A percentile compares a stretch with the other conserved stretches of the same genome.
phyloP scores from a whole-genome alignment of 1,140 invertebrate genomes.

The Euwallacea similis region DNA sequence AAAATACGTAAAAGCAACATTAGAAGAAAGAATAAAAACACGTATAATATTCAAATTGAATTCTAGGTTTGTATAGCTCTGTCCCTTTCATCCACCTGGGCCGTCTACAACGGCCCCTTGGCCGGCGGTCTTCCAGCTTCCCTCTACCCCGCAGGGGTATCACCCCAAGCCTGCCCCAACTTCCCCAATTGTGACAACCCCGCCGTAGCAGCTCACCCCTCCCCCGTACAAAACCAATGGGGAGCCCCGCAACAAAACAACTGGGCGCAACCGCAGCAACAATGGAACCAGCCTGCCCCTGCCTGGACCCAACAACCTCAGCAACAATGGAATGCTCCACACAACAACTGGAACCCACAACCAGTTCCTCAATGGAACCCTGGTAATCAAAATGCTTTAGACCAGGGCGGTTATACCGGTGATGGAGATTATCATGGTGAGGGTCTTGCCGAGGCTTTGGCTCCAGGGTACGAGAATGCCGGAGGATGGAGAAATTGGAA shows the following conservation, averaged over 20 bases:
- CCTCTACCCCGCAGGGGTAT: conserved; percentile 53
- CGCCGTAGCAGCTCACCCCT: conserved; percentile 48
- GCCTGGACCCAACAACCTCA: conserved; percentile 37
- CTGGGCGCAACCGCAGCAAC: conserved; percentile 34
- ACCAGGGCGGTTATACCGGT: conserved; percentile 51
- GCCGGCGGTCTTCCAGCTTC: conserved; percentile 51
- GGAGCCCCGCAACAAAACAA: conserved; percentile 36
- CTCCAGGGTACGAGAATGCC: conserved; percentile 39
- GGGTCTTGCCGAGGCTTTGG: conserved; percentile 56
- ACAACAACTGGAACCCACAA: conserved; percentile 34
- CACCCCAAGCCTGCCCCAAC: conserved; percentile 54
- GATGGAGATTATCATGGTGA: conserved; percentile 56
- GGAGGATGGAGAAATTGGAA: conserved; percentile 34
- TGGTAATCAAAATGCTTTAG: conserved; percentile 45
- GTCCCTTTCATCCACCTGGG: conserved; percentile 44
- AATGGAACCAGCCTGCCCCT: conserved; percentile 30
- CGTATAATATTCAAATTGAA: background rate
- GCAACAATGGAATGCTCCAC: conserved; percentile 35
- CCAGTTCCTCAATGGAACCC: conserved; percentile 39
- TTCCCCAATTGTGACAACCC: conserved; percentile 54
- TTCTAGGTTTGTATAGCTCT: conserved; percentile 51
- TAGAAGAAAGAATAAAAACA: too few species aligned
- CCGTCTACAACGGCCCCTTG: conserved; percentile 50
- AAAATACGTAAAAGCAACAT: too few species aligned
- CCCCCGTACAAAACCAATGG: conserved; percentile 37